Conservation (phyloP, 2,797 vertebrate species). For the Spatula clypeata region DNA sequence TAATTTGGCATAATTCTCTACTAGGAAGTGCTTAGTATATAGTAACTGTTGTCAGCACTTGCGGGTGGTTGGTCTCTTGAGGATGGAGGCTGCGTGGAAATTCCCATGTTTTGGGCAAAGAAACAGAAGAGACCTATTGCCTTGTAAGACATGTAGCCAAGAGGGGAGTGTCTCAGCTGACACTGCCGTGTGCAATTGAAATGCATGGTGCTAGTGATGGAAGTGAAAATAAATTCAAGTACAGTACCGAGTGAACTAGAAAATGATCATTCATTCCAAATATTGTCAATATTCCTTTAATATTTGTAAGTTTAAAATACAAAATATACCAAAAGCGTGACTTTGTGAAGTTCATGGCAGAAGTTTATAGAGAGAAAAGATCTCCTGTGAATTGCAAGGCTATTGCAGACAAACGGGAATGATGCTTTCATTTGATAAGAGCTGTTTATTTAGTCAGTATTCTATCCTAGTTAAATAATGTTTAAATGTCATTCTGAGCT, state of each 20-base stretch:
- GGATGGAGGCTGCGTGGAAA: background rate
- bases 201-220: background rate
- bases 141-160: background rate
- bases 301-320: background rate
- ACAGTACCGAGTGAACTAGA: background rate
- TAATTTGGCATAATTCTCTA: background rate
- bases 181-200: background rate
- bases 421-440: background rate
- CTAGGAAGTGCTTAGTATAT: background rate
- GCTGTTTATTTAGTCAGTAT: background rate
- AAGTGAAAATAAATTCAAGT: background rate
- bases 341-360: background rate
- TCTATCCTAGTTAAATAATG: background rate
- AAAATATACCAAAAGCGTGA: background rate
- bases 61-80: background rate
- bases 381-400: background rate
- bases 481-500: background rate
- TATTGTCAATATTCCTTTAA: background rate
- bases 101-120: conserved; percentile 13
- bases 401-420: background rate
- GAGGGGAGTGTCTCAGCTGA: background rate
- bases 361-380: background rate
- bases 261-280: background rate
- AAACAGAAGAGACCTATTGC: background rate
- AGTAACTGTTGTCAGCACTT: conserved; percentile 7